Conservation (phyloP, 2,797 vertebrate genomes). For the Chiroxiphia lanceolata region DNA sequence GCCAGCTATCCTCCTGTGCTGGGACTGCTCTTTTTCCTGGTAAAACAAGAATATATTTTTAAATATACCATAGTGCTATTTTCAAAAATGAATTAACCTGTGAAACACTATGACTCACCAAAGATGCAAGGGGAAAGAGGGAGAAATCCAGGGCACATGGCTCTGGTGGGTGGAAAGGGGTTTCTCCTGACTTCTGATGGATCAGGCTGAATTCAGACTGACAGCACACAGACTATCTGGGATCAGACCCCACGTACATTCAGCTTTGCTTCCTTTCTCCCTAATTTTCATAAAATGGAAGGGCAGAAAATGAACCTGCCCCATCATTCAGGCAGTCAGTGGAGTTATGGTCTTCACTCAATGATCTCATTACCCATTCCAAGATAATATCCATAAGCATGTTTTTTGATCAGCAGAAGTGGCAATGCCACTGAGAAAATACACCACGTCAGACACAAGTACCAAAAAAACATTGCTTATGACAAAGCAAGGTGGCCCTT, state of each 20-base stretch:
- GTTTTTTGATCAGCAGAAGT: background rate
- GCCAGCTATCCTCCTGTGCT: background rate
- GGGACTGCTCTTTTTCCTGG: background rate
- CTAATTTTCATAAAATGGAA: rapidly evolving
- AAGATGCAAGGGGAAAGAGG: background rate
- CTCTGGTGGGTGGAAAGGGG: background rate
- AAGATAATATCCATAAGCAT: background rate
- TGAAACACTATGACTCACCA: background rate
- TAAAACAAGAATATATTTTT: background rate
- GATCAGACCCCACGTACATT: rapidly evolving
- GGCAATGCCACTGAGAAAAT: background rate
- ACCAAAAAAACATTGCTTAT: background rate
- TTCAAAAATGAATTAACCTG: background rate
- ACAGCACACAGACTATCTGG: background rate
- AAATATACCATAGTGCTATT: background rate
- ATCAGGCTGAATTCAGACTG: background rate
- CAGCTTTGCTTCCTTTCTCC: background rate
- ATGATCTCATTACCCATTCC: background rate
- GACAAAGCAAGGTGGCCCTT: background rate
- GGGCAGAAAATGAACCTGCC: background rate
- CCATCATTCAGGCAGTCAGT: background rate
- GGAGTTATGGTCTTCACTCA: rapidly evolving
- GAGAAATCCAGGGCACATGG: background rate
- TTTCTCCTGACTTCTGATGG: background rate
- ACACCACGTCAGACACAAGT: background rate